Base-by-base conservation (phyloP, 1,140 invertebrate species). In the Telenomus remus region DNA sequence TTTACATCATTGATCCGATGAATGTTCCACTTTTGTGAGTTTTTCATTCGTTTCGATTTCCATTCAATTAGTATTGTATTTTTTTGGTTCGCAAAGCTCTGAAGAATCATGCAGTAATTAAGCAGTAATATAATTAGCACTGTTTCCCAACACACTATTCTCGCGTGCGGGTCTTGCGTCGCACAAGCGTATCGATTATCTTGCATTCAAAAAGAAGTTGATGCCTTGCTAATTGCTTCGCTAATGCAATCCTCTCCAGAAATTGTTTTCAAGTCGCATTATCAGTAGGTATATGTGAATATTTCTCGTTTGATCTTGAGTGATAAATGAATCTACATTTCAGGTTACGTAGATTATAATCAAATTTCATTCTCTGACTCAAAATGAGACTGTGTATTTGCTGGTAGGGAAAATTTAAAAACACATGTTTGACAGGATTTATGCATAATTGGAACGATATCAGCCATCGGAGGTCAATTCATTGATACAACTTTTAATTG, bases 171-270 rank as follows among this genome's bases (percentile, higher is more conserved):
- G 33, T n/a, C 48, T 49, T 49, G 12, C 33, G 48, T 12, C 9
- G 27, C 12, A 39, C 49, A 15, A 12, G n/a, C 14, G 13, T 43
- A 54, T 54, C 37, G 51, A 54, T 54, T 54, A 43, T 19, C 15
- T 42, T 11, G 9, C 14, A 53, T 37, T 53, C 37, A 10, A 4
- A 55, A 57, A 47, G 43, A 47, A 33, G 11, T 10, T 37, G 39
- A 56, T 42, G 19, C 44, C 55, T 57, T 35, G 34, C 12, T 60
- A 50, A 60, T 50, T 50, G 47, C 11, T 19, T 14, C 12, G 14
- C 27, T 63, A 54, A 63, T 33, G 15, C 33, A 63, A 63, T 37
- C 12, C 13, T 16, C 51, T 33, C 46, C 19, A 63, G 33, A 61
- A 61, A 48, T 14, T 48, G 46, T 49, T 59, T 59, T 59, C 7